These are phyloP conservation scores for Drosophila azteca DNA, from an alignment of 1,140 invertebrate genomes.

Conservation along the genomic window DNA sequence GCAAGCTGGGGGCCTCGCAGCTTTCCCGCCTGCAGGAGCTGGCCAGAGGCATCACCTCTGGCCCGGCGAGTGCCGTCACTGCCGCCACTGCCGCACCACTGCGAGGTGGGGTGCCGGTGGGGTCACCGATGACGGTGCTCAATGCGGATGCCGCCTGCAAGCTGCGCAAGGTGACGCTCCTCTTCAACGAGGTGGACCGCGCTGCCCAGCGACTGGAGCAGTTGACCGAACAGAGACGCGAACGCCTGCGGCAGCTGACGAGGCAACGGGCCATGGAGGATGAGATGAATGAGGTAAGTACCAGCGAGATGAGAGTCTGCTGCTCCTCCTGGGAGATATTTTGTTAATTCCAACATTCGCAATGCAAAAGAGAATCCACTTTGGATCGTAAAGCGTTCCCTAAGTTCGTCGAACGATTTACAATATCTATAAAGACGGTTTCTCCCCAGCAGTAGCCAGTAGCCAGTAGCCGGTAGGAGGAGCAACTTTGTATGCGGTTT, in stretches of 20 bases:
- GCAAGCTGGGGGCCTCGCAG: slow-evolving; percentile 84
- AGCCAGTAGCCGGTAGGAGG: slow-evolving; percentile 1
- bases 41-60: slow-evolving; percentile 70
- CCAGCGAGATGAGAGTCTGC: no score
- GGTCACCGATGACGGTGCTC: slow-evolving; percentile 9
- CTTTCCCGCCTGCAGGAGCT: slow-evolving; percentile 84
- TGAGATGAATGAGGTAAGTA: slow-evolving; percentile 86
- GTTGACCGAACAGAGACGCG: slow-evolving; percentile 85
- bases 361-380: slow-evolving; percentile 1
- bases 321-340: no score
- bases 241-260: slow-evolving; percentile 85
- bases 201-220: slow-evolving; percentile 85
- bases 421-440: slow-evolving; percentile 48
- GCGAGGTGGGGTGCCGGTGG: background rate
- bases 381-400: background rate
- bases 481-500: slow-evolving; percentile 49
- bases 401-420: slow-evolving; percentile 47
- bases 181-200: slow-evolving; percentile 85
- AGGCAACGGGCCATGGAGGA: slow-evolving; percentile 85
- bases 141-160: slow-evolving; percentile 68
- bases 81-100: slow-evolving; percentile 10
- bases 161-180: slow-evolving; percentile 83
- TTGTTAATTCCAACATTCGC: background rate
- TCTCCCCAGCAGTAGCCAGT: slow-evolving; percentile 12
- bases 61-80: slow-evolving; percentile 10